Conservation (phyloP, 2,113 vertebrate species). For the Dicentrarchus labrax region DNA sequence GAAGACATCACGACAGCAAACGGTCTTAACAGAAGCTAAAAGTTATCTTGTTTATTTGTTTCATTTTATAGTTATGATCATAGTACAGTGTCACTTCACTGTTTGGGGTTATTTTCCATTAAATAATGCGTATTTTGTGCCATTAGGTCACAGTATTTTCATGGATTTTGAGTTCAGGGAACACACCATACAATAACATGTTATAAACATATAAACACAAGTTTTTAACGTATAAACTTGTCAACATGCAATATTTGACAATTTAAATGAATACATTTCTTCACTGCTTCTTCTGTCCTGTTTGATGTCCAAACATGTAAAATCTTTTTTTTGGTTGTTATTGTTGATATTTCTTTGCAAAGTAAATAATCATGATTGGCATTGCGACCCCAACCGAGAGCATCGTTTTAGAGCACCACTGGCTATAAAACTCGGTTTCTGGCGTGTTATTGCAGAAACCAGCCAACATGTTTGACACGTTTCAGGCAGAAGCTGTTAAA, state of each 20-base stretch:
- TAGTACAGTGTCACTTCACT: conserved; percentile 18
- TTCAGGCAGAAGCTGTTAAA: conserved; percentile 33
- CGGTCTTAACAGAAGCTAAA: conserved; percentile 22
- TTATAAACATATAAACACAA: conserved; percentile 33
- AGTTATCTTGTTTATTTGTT: conserved; percentile 5
- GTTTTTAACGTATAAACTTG: conserved; percentile 19
- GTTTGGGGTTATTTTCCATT: background rate
- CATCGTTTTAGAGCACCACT: conserved; percentile 1
- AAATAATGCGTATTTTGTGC: conserved; percentile 6
- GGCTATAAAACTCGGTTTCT: background rate
- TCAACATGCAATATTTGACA: conserved; percentile 49
- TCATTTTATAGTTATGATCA: conserved; percentile 8
- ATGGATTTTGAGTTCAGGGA: conserved; percentile 21
- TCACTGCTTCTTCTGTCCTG: conserved; percentile 13
- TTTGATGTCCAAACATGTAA: background rate
- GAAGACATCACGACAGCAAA: conserved; percentile 14
- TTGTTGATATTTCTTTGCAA: background rate
- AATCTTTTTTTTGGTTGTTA: background rate
- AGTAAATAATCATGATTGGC: background rate
- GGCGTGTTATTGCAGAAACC: conserved; percentile 33
- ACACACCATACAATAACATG: conserved; percentile 38
- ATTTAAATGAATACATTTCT: conserved; percentile 8
- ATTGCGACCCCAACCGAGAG: background rate
- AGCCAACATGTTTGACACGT: conserved; percentile 31
- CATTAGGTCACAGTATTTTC: background rate